phyloP scores from a whole-genome alignment of 2,113 vertebrate genomes.

The Ramphastos sulfuratus region DNA sequence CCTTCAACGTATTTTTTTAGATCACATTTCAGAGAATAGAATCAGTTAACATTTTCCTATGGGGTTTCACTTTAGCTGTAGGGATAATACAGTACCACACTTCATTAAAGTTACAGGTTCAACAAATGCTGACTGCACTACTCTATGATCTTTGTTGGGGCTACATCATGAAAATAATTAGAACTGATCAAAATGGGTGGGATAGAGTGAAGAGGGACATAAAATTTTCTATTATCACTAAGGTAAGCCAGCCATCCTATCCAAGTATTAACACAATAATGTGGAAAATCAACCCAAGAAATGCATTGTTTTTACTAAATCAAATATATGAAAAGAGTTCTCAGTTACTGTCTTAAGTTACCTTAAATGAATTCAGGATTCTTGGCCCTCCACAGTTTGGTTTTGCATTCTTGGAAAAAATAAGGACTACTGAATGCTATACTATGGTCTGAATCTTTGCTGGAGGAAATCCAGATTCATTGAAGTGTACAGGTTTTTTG shows the following conservation, averaged over 20 bases:
- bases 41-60: constrained; percentile 43
- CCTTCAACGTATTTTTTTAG: not conserved
- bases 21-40: constrained; percentile 50
- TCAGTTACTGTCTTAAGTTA: not conserved
- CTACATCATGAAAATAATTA: constrained; percentile 39
- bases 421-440: not conserved
- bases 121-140: constrained; percentile 41
- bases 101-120: constrained; percentile 61
- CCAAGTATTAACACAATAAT: not conserved
- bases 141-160: constrained; percentile 4
- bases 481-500: not conserved
- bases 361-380: not conserved
- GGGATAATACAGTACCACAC: constrained; percentile 43
- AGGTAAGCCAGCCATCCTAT: not conserved
- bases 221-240: not conserved
- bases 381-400: not conserved
- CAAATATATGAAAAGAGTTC: not conserved
- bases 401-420: not conserved
- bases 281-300: not conserved
- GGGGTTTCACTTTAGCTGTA: constrained; percentile 52
- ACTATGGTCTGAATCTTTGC: not conserved
- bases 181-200: constrained; percentile 9
- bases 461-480: not conserved
- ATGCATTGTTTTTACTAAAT: no score
- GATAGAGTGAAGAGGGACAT: not conserved